Conservation (phyloP, 2,888 invertebrate species). For the Tetrapedia diversipes region DNA sequence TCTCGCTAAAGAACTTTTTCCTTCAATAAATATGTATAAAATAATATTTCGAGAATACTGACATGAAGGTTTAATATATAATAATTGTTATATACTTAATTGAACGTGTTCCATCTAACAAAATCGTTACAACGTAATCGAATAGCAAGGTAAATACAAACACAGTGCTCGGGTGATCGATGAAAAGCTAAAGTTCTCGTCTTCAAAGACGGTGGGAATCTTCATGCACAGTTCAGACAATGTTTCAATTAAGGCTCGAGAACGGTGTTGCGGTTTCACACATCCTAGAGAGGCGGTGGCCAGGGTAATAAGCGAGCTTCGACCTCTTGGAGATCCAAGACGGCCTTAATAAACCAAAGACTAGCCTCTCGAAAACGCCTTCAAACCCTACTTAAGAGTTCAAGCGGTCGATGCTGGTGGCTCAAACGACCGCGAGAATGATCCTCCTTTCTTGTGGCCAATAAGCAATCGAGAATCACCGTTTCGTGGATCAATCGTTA, state of each 20-base stretch:
- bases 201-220: slow-evolving; percentile 4
- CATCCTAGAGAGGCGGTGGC: slow-evolving; percentile 32
- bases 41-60: too few species aligned
- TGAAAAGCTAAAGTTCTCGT: not conserved
- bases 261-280: slow-evolving; percentile 42
- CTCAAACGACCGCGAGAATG: slow-evolving; percentile 36
- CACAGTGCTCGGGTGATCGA: slow-evolving; percentile 8
- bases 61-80: too few species aligned
- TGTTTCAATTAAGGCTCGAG: slow-evolving; percentile 52
- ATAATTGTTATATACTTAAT: too few species aligned
- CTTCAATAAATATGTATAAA: too few species aligned
- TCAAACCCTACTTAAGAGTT: slow-evolving; percentile 48
- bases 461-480: slow-evolving; percentile 29
- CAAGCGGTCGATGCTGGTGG: slow-evolving; percentile 48
- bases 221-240: slow-evolving; percentile 24
- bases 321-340: slow-evolving; percentile 53
- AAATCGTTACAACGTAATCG: not conserved
- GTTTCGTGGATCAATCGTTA: not conserved
- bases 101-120: too few species aligned
- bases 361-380: slow-evolving; percentile 52
- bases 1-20: too few species aligned
- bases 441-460: slow-evolving; percentile 3
- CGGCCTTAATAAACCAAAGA: slow-evolving; percentile 63
- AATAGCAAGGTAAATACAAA: not conserved
- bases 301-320: slow-evolving; percentile 61